Evolutionary conservation across 2,888 invertebrate genomes (phyloP), one percentile per base, ranked within the genome.

Genomic region (Drosophila birchii): DNA sequence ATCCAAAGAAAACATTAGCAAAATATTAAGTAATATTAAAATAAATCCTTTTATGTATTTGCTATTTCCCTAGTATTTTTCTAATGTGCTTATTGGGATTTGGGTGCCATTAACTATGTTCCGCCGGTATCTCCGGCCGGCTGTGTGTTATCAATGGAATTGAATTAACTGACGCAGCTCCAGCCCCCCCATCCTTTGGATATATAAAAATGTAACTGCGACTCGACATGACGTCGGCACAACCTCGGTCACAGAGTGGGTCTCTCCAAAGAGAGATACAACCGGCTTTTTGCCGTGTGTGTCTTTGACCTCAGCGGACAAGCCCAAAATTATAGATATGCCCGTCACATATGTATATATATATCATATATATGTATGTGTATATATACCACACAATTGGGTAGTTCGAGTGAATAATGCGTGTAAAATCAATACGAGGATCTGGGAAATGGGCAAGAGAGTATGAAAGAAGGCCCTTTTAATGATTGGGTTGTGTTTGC

Each of bases 221-320:
- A 2, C 20, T 8, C 34, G 20, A 39, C 47, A 58, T 75, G 71
- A 66, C 62, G 67, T 66, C 51, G 69, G 51, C 47, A 23, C 41
- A 54, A 49, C 26, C 43, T 45, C 64, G 29, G 64, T 32, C 45
- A 44, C 56, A 45, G n/a, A 18, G 20, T 12, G n/a, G 41, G 29
- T 7, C 29, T 29, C 29, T 29, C 7, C 14, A 58, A 44, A 44
- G 23, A 49, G 39, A 23, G 11, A 32, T 20, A 39, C 26, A 39
- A 12, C 70, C 72, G 72, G 72, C 45, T 14, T 41, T 68, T 36
- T 54, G 32, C 26, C 53, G 39, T 63, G 58, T 63, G 62, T 76
- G 75, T 76, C 75, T 75, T 75, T 75, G 75, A 75, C 75, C 75
- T 75, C 75, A 76, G 34, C 32, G 68, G 60, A 62, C 76, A 75